Evolutionary conservation across 2,888 invertebrate species (phyloP).

Genomic region (Timandra comae): DNA sequence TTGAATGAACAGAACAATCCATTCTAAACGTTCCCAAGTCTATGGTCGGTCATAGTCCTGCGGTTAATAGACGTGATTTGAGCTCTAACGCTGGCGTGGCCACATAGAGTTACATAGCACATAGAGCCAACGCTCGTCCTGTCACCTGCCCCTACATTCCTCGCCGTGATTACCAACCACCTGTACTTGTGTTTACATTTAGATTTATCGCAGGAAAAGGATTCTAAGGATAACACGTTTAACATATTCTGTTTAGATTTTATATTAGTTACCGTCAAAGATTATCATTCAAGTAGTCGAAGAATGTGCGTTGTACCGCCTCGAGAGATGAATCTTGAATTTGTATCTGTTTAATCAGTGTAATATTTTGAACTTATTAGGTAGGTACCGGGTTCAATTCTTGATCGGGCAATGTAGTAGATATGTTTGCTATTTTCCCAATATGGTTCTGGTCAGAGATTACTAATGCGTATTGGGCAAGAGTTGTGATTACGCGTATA

Average conservation of each 20-base stretch:
- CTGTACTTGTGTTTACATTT: constrained; percentile 39
- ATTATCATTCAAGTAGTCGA: too few relatives aligned
- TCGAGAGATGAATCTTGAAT: too few relatives aligned
- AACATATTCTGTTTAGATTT: constrained; percentile 12
- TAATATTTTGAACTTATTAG: too few relatives aligned
- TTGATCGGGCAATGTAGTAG: too few relatives aligned
- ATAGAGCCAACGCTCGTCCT: constrained; percentile 46
- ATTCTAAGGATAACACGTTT: constrained; percentile 21
- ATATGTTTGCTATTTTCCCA: too few relatives aligned
- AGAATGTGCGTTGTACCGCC: too few relatives aligned
- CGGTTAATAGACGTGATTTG: constrained; percentile 71
- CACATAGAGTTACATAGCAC: constrained; percentile 6
- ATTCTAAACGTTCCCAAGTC: too few relatives aligned
- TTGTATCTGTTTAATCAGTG: too few relatives aligned
- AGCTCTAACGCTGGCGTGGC: constrained; percentile 48
- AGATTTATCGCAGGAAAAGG: constrained; percentile 36
- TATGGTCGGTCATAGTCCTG: constrained; percentile 69
- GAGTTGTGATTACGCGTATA: background rate
- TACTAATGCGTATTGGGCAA: too few relatives aligned
- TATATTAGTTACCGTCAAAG: constrained; percentile 7
- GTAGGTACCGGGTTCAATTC: too few relatives aligned
- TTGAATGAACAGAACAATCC: too few relatives aligned
- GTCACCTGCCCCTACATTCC: constrained; percentile 72
- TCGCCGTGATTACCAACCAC: constrained; percentile 64
- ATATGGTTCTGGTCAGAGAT: too few relatives aligned